Evolutionary conservation across 2,797 vertebrate genomes (phyloP), one percentile per base, ranked within the genome.

Genomic region (Delichon dasypus): DNA sequence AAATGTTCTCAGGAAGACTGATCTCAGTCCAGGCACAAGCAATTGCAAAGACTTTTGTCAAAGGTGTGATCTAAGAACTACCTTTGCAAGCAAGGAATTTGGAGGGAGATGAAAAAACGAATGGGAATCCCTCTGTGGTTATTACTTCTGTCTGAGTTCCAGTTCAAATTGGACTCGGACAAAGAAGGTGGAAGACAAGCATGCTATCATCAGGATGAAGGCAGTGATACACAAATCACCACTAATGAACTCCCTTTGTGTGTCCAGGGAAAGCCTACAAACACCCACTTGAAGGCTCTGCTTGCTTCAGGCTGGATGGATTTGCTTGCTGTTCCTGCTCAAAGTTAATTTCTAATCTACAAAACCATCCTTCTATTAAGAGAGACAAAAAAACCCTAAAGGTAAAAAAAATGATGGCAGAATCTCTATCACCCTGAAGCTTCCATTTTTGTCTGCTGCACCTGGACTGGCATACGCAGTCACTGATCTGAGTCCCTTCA

Each of bases 41-140:
- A 88, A 42, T n/a, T 60, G 30, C 29, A 53, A 80, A 88, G 65
- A 71, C 16, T 58, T 80, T 74, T 74, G 90, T 89, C 45, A 44
- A 61, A 92, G 60, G 76, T 85, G 45, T 60, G 85, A 71, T 67
- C 77, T 81, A 86, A 88, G 82, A 66, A 20, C 55, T 62, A 61
- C 60, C 57, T 81, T 86, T 88, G 77, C 64, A 78, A 89, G 73
- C 26, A 45, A 70, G 40, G 89, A 91, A 88, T 91, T 94, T 95
- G 92, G 79, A 95, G 88, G 60, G 55, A 84, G 79, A 93, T 94
- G 48, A 89, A 92, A 90, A 92, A 91, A 71, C 57, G 30, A 71
- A 48, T 27, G 55, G 73, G 83, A 76, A 64, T 73, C 85, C 18
- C 70, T 76, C 73, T 76, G 47, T 80, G 62, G 47, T 90, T 94